Evolutionary conservation across 2,797 vertebrate species (phyloP).

Genomic region (Eremophila alpestris): DNA sequence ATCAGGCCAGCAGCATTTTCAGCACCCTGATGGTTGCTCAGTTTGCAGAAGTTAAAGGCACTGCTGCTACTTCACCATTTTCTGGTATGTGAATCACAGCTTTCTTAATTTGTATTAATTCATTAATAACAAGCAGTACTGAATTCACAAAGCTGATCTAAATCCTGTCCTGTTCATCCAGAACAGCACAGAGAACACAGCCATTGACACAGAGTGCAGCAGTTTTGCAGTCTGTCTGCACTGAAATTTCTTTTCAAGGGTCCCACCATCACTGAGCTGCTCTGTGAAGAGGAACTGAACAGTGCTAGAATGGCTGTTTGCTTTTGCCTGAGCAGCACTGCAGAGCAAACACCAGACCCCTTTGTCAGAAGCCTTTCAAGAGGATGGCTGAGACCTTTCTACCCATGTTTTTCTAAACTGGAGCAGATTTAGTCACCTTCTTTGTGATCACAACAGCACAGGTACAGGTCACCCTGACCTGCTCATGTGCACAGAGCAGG

Average conservation of each 20-base stretch:
- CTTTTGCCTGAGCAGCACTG: background rate
- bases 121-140: background rate
- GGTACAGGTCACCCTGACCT: background rate
- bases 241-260: background rate
- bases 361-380: background rate
- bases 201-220: background rate
- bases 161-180: background rate
- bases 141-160: background rate
- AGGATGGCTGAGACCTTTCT: background rate
- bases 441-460: background rate
- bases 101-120: constrained; percentile 5
- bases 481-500: background rate
- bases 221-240: background rate
- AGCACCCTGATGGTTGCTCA: background rate
- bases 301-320: background rate
- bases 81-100: background rate
- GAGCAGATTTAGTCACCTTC: background rate
- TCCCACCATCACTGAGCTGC: background rate
- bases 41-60: background rate
- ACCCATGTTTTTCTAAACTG: background rate
- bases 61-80: background rate
- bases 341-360: constrained; percentile 2
- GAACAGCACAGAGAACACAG: background rate
- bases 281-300: background rate
- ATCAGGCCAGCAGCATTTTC: background rate